Conservation (phyloP, 35 echinoderm and acorn worm genomes). For the Amphiura filiformis region DNA sequence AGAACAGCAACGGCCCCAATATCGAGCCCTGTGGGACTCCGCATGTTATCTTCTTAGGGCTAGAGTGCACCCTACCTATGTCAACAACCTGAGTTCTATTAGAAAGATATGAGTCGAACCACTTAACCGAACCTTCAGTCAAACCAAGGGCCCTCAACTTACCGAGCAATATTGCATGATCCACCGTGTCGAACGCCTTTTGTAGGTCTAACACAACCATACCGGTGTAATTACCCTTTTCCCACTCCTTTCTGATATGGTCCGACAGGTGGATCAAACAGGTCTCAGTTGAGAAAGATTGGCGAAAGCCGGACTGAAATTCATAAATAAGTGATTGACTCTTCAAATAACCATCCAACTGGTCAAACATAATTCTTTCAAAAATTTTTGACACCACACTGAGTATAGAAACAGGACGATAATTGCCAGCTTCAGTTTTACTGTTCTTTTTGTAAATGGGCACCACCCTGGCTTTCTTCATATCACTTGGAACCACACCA, state of each 20-base stretch:
- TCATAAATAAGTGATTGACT: not conserved
- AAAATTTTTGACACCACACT: slow-evolving; percentile 24
- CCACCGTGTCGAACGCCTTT: slow-evolving; percentile 30
- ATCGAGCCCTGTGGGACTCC: slow-evolving; percentile 22
- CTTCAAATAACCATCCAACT: slow-evolving; percentile 23
- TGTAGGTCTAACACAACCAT: slow-evolving; percentile 12
- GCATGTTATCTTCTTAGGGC: not conserved
- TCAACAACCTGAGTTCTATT: not conserved
- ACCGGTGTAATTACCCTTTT: slow-evolving; percentile 23
- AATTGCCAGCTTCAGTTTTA: slow-evolving; percentile 12
- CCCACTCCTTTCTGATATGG: slow-evolving; percentile 9
- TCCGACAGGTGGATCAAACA: slow-evolving; percentile 15
- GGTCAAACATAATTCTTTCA: slow-evolving; percentile 4
- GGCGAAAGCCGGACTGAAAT: slow-evolving; percentile 21
- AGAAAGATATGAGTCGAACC: slow-evolving; percentile 21
- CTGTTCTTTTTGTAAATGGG: not conserved
- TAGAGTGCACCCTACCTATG: not conserved
- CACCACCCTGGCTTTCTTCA: not conserved
- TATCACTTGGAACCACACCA: not conserved
- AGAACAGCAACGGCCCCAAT: slow-evolving; percentile 11
- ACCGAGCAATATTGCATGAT: not conserved
- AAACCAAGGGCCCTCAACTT: slow-evolving; percentile 6
- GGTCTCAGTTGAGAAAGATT: slow-evolving; percentile 15
- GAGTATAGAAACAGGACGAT: not conserved
- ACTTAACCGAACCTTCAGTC: not conserved